Evolutionary conservation across 2,113 vertebrate species (phyloP).

Genomic region (Aleadryas rufinucha): DNA sequence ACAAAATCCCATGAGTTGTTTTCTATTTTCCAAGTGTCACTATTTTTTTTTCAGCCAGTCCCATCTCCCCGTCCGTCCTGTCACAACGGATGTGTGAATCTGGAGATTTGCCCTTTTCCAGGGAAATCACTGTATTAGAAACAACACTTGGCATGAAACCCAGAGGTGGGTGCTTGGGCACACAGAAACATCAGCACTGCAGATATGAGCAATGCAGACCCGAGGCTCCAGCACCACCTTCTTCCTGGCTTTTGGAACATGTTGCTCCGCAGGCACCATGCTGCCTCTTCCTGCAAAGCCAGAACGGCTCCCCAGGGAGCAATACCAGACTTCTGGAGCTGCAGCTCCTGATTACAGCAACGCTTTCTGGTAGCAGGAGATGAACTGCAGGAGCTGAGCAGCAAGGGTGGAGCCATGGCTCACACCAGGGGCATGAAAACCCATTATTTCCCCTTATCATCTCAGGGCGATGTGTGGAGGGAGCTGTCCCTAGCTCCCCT

Average conservation of each 20-base stretch:
- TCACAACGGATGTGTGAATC: rapidly evolving
- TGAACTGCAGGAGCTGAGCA: background rate
- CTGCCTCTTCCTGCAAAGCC: background rate
- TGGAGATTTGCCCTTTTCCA: background rate
- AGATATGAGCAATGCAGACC: background rate
- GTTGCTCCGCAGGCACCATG: rapidly evolving
- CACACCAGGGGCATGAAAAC: too few relatives aligned
- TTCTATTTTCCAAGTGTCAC: background rate
- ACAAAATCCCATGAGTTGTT: rapidly evolving
- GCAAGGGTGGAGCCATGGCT: background rate
- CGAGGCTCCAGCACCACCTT: background rate
- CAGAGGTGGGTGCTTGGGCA: background rate
- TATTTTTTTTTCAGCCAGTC: background rate
- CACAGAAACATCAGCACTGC: background rate
- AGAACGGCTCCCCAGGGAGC: background rate
- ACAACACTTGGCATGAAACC: background rate
- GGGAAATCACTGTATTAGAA: background rate
- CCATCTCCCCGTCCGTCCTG: background rate
- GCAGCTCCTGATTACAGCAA: background rate
- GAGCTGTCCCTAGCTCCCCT: background rate
- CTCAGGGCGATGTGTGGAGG: background rate
- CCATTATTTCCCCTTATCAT: background rate
- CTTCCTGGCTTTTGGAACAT: background rate
- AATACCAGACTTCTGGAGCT: background rate
- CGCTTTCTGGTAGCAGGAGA: rapidly evolving